Conservation (phyloP, 2,888 invertebrate genomes). For the Eristalinus sepulchralis region DNA sequence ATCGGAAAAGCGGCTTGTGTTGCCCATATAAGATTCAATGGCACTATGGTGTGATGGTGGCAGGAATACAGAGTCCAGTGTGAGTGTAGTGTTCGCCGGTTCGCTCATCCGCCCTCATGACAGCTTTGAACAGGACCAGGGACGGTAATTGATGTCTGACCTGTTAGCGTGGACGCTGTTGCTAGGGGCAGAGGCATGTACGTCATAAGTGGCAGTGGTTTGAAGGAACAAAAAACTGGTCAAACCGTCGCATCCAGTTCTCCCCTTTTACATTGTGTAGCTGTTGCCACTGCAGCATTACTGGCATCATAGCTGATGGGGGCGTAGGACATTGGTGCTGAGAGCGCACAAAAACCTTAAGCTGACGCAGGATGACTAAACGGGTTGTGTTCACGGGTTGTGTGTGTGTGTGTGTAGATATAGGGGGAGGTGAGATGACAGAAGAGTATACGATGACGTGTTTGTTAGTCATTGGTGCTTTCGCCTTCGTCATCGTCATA, state of each 20-base stretch:
- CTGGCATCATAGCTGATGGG: not conserved
- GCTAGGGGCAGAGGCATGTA: not conserved
- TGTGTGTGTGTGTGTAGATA: not conserved
- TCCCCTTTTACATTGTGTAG: not conserved
- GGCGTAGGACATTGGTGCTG: constrained; percentile 31
- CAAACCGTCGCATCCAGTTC: not conserved
- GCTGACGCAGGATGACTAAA: constrained; percentile 1
- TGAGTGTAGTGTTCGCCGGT: not conserved
- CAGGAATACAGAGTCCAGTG: not conserved
- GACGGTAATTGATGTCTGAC: constrained; percentile 55
- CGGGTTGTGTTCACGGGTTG: not conserved
- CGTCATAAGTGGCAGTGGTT: constrained; percentile 18
- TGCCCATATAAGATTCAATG: not conserved
- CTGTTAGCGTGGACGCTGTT: constrained; percentile 16
- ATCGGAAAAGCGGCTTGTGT: not conserved
- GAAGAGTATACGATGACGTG: constrained; percentile 37
- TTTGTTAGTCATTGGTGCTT: constrained; percentile 49
- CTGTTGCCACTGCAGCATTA: not conserved
- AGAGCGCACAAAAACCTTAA: constrained; percentile 15
- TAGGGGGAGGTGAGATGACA: not conserved
- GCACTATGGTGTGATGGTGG: not conserved
- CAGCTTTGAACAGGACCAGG: constrained; percentile 1
- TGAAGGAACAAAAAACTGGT: constrained; percentile 5
- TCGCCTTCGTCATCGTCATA: constrained; percentile 31
- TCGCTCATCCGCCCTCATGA: not conserved